Percentiles rank a stretch among this genome's conserved stretches.
These are phyloP conservation scores for Meteorus sp. DNA, from an alignment of 1,140 invertebrate genomes.

Conservation along the genomic window DNA sequence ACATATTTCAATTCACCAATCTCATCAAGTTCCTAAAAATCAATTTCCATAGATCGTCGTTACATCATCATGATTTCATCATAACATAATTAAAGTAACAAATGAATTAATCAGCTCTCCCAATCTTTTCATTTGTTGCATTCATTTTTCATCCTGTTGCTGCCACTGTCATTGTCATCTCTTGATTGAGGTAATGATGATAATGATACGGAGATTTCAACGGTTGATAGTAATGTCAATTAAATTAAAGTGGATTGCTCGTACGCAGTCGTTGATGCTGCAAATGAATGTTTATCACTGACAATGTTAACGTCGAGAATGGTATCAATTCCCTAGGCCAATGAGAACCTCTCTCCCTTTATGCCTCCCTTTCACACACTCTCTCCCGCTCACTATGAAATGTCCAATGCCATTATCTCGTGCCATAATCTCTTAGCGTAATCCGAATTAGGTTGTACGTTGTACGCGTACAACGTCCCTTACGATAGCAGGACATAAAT, in stretches of 20 bases:
- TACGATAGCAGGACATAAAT: conserved; percentile 49
- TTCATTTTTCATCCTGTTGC: no score
- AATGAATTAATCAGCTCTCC: no score
- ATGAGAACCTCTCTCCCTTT: not conserved
- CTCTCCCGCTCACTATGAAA: conserved; percentile 6
- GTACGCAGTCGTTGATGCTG: not conserved
- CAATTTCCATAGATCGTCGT: no score
- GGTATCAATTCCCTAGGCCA: conserved; percentile 2
- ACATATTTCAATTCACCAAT: no score
- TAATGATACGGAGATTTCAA: not conserved
- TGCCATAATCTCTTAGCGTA: conserved; percentile 43
- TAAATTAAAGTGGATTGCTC: not conserved
- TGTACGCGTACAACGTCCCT: conserved; percentile 39
- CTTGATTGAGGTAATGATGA: no score
- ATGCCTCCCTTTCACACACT: not conserved
- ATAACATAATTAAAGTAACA: no score
- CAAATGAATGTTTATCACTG: conserved; percentile 13
- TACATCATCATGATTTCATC: no score
- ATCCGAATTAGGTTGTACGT: conserved; percentile 45
- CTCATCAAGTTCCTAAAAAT: no score
- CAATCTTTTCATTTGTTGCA: no score
- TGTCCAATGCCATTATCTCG: conserved; percentile 37
- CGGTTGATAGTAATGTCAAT: not conserved
- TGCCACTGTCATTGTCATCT: no score
- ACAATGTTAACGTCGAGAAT: conserved; percentile 5